Evolutionary conservation across 2,888 invertebrate species (phyloP).

Genomic region (Amiota minor): DNA sequence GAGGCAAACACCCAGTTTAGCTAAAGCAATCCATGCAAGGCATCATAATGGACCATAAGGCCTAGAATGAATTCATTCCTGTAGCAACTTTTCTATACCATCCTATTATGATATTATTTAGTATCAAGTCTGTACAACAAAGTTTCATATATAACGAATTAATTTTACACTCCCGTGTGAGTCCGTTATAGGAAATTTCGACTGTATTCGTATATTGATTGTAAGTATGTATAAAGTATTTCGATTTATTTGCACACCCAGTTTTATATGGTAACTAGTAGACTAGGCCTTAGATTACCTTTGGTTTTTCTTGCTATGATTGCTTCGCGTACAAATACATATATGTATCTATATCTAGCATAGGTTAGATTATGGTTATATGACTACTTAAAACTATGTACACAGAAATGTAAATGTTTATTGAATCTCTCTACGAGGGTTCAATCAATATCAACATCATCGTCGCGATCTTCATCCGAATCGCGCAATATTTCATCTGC

Average conservation of each 20-base stretch:
- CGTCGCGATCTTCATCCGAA: constrained; percentile 57
- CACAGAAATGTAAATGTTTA: background rate
- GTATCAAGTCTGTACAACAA: too few relatives aligned
- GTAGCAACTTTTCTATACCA: too few relatives aligned
- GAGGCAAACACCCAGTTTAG: too few relatives aligned
- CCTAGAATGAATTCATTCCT: too few relatives aligned
- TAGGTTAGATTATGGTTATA: background rate
- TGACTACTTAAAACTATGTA: background rate
- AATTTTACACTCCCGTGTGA: too few relatives aligned
- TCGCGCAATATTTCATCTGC: constrained; percentile 69
- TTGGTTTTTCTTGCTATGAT: background rate
- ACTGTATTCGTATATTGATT: background rate
- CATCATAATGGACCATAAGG: too few relatives aligned
- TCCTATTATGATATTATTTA: too few relatives aligned
- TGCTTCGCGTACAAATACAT: background rate
- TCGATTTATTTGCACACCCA: constrained; percentile 5
- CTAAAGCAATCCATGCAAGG: too few relatives aligned
- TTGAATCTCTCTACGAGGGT: background rate
- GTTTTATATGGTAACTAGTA: background rate
- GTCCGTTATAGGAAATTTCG: too few relatives aligned
- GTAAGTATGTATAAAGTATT: background rate
- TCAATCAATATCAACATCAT: constrained; percentile 40
- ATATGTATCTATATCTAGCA: background rate
- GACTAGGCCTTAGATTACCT: background rate
- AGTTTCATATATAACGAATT: too few relatives aligned